phyloP scores from a whole-genome alignment of 2,888 invertebrate species.

The Schizaphis graminum region DNA sequence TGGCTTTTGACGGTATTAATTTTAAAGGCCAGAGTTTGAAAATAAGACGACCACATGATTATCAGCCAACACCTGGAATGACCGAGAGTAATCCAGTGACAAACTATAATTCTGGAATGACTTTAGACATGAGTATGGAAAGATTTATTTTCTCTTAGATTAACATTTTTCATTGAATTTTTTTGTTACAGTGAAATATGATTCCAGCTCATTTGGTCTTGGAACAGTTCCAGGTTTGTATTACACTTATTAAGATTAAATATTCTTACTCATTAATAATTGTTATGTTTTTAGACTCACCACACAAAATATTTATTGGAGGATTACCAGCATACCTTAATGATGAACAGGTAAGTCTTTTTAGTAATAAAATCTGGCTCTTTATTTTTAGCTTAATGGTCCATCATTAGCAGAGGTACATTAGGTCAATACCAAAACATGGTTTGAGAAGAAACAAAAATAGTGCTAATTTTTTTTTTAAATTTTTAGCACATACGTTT shows the following conservation, averaged over 20 bases:
- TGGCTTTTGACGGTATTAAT: constrained; percentile 99
- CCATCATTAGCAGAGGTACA: constrained; percentile 64
- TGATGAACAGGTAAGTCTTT: constrained; percentile 92
- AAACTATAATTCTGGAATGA: constrained; percentile 62
- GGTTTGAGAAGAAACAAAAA: constrained; percentile 66
- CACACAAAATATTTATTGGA: constrained; percentile 99
- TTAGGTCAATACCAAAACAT: constrained; percentile 63
- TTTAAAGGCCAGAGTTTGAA: constrained; percentile 98
- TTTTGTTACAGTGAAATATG: constrained; percentile 63
- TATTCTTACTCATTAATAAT: constrained; percentile 21
- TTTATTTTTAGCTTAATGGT: constrained; percentile 57
- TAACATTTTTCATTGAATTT: neutral
- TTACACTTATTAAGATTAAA: neutral
- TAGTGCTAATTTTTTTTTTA: constrained; percentile 68
- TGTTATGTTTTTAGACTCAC: constrained; percentile 80
- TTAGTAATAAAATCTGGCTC: constrained; percentile 11
- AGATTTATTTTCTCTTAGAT: neutral
- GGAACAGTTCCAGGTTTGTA: constrained; percentile 66
- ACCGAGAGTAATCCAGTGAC: constrained; percentile 82
- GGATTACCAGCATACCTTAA: constrained; percentile 98
- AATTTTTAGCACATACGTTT: constrained; percentile 67
- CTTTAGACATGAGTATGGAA: constrained; percentile 62
- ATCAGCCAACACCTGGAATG: constrained; percentile 97
- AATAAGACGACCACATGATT: constrained; percentile 97
- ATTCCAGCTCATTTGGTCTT: constrained; percentile 63